These are phyloP conservation scores for Chamaetylas fuelleborni DNA, from an alignment of 2,113 vertebrate genomes.

Conservation along the genomic window DNA sequence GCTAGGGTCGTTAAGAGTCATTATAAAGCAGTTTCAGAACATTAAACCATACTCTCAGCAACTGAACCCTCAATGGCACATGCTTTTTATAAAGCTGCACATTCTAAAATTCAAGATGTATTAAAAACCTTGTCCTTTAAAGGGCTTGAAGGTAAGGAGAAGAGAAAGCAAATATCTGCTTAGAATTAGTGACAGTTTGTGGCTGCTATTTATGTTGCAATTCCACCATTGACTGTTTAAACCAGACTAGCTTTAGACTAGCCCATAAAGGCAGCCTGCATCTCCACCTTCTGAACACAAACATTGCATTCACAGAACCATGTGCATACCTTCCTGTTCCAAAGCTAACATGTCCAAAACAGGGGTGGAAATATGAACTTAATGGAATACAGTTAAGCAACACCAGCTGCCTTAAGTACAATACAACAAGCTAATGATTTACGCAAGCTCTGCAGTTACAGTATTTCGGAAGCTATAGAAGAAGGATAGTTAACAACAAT, in stretches of 20 bases:
- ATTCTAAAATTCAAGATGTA: constrained; percentile 25
- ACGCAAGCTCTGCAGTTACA: constrained; percentile 35
- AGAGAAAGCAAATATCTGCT: constrained; percentile 41
- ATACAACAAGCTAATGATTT: constrained; percentile 18
- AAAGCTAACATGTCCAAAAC: constrained; percentile 70
- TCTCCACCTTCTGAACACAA: constrained; percentile 43
- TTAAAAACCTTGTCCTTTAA: constrained; percentile 36
- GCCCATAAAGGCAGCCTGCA: constrained; percentile 62
- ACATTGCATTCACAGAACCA: constrained; percentile 28
- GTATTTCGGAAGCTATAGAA: constrained; percentile 46
- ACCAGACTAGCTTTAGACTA: constrained; percentile 47
- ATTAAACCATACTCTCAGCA: neutral
- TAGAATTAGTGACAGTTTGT: constrained; percentile 38
- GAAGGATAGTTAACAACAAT: constrained; percentile 40
- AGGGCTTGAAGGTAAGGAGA: constrained; percentile 47
- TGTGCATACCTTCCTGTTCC: constrained; percentile 70
- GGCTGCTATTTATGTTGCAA: constrained; percentile 49
- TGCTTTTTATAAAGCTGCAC: constrained; percentile 55
- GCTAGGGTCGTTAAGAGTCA: neutral
- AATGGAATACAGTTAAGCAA: constrained; percentile 71
- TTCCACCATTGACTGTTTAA: constrained; percentile 38
- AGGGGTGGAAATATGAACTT: constrained; percentile 65
- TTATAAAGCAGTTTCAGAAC: neutral
- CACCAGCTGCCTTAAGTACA: constrained; percentile 62
- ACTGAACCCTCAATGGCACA: constrained; percentile 59